Base-by-base conservation (phyloP, 2,113 vertebrate species). In the Baryphthengus martii region DNA sequence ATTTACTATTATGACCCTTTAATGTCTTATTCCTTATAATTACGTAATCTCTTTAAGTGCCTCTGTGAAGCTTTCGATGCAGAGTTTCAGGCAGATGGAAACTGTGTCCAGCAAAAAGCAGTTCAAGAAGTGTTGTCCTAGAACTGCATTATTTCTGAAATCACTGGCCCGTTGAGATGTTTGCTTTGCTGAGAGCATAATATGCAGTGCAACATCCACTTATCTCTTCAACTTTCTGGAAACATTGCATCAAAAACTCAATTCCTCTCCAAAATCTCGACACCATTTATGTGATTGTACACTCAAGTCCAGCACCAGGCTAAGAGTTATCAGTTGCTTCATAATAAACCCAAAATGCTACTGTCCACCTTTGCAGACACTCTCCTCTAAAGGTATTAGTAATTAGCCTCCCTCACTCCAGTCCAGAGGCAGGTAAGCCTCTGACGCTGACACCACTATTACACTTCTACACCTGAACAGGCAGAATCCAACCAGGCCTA, bases 121-220 rank as follows among this genome's bases (percentile, higher is more conserved):
- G 72, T 68, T 92, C 28, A 90, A 78, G 73, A 88, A 93, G 88
- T 19, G 52, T 81, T 86, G 79, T 84, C 92, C 52, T 56, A 56
- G 55, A 86, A 88, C 44, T 58, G 68, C 56, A 78, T 47, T 68
- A 84, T 90, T 91, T 93, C 78, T 77, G 79, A 90, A 91, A 91
- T 86, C 50, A 59, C 78, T 91, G 91, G 76, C 78, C 56, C 77
- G 75, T 84, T 85, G 75, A 94, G 91, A 88, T 71, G 72, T 72
- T 88, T 89, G 79, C 76, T 92, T 92, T 92, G 68, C 85, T 71
- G 67, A 91, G 63, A 40, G 56, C 39, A 92, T 59, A 94, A 74
- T 35, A 77, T 20, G 59, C 44, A 77, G 67, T 47, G 50, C 65
- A 67, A 93, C 82, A 90, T 66, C 71, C 59, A 90, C 44, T 88